These are phyloP conservation scores for Coecobrya sp. DNA, from an alignment of 2,888 invertebrate species.

Conservation along the genomic window DNA sequence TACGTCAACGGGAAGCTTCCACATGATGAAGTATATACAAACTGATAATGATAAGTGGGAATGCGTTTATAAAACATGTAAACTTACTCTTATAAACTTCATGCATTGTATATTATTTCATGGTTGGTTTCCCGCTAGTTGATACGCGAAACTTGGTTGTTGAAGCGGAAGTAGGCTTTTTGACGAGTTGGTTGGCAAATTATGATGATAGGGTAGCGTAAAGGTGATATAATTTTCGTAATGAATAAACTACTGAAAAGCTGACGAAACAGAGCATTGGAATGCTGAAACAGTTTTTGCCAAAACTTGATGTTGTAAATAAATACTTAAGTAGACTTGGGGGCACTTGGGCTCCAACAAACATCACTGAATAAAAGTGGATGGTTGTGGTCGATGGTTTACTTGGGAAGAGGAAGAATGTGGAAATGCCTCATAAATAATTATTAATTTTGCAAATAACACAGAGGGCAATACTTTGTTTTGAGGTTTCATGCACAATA, in stretches of 20 bases:
- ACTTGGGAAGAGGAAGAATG: neutral
- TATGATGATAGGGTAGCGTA: neutral
- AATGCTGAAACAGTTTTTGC: neutral
- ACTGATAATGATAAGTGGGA: slow-evolving; percentile 16
- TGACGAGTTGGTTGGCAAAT: neutral
- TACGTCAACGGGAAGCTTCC: neutral
- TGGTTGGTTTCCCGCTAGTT: neutral
- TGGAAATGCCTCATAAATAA: neutral
- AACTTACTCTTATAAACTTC: neutral
- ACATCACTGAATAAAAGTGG: neutral
- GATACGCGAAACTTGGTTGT: slow-evolving; percentile 11
- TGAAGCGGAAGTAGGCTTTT: neutral
- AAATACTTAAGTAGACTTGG: neutral
- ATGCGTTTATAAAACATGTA: neutral
- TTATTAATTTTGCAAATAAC: neutral
- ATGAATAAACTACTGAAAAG: neutral
- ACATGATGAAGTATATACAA: neutral
- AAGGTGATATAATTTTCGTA: slow-evolving; percentile 20
- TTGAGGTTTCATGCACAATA: too few relatives aligned
- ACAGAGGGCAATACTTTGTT: too few relatives aligned
- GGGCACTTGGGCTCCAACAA: neutral
- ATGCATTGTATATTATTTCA: neutral
- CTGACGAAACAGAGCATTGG: neutral
- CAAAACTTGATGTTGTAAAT: neutral
- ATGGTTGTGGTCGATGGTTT: neutral